Evolutionary conservation across 2,113 vertebrate genomes (phyloP), one percentile per base, ranked within the genome.

Genomic region (Gulo gulo): DNA sequence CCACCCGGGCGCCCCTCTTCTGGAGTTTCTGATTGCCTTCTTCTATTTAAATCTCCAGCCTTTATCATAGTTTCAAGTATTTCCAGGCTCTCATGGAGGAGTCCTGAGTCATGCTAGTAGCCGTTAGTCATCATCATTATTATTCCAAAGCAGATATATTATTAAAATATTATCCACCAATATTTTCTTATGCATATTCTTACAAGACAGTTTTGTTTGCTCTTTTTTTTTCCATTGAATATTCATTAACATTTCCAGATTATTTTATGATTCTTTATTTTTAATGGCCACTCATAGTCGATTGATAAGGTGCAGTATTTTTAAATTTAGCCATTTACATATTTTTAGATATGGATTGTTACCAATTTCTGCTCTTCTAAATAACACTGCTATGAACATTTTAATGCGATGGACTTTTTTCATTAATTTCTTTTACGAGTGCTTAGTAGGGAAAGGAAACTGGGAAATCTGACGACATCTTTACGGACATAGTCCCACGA

Each of bases 251-350:
- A 80, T 88, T 84, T 96, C 52, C 10, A 84, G 57, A 59, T 90
- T 80, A 31, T 89, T 84, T 97, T 86, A 34, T 57, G 80, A 45
- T 96, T 95, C 55, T 50, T 12, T 85, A 29, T 81, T 73, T 96
- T 90, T 73, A 82, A 52, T 74, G 26, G 29, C 14, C n/a, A 61
- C 11, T 92, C 31, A 87, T 84, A 59, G 26, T 65, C 74, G 23
- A 63, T 14, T 18, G 65, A 74, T 9, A 82, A 7, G 61, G 42
- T 69, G 11, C 65, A 24, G 39, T 82, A 1, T 85, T 85, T 94
- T 65, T 21, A 96, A 91, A 78, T 79, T 55, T 86, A 83, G 10
- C 55, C 39, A 55, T 52, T 88, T 69, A 57, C 23, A n/a, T 83
- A 6, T 57, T 89, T 65, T 95, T 87, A 42, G 13, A 57, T 24